phyloP scores from a whole-genome alignment of 1,140 invertebrate genomes.

The Saccostrea glomerata region DNA sequence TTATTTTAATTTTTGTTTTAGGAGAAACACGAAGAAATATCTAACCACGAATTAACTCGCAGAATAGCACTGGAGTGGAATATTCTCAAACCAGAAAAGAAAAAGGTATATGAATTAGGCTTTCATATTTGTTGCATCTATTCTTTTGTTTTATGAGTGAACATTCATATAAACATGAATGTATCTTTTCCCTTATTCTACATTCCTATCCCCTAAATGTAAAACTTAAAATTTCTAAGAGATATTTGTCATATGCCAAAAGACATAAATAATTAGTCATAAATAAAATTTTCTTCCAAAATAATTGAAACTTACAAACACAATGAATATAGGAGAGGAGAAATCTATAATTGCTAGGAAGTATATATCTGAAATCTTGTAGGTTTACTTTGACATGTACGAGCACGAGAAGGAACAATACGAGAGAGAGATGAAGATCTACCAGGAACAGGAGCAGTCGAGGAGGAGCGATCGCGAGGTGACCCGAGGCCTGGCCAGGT shows the following conservation, averaged over 20 bases:
- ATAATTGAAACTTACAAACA: too few species aligned
- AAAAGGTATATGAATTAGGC: slow-evolving; percentile 64
- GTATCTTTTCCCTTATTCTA: too few species aligned
- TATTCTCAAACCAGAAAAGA: slow-evolving; percentile 70
- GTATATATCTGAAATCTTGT: slow-evolving; percentile 40
- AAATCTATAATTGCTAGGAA: too few species aligned
- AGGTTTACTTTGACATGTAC: slow-evolving; percentile 73
- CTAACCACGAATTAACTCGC: slow-evolving; percentile 73
- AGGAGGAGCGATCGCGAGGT: not conserved
- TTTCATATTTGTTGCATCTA: too few species aligned
- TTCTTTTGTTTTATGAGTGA: too few species aligned
- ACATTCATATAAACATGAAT: too few species aligned
- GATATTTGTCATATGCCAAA: too few species aligned
- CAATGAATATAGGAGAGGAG: too few species aligned
- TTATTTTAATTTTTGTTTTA: slow-evolving; percentile 43
- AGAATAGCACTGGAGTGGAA: slow-evolving; percentile 73
- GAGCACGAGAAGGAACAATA: slow-evolving; percentile 69
- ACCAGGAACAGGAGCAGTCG: slow-evolving; percentile 49
- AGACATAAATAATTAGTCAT: too few species aligned
- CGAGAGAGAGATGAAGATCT: slow-evolving; percentile 64
- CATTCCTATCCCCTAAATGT: too few species aligned
- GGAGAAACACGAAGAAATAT: slow-evolving; percentile 74
- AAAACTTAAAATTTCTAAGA: too few species aligned
- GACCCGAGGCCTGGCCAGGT: not conserved
- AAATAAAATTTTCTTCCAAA: too few species aligned